Evolutionary conservation across 2,113 vertebrate genomes (phyloP).

Genomic region (Xiphophorus couchianus): DNA sequence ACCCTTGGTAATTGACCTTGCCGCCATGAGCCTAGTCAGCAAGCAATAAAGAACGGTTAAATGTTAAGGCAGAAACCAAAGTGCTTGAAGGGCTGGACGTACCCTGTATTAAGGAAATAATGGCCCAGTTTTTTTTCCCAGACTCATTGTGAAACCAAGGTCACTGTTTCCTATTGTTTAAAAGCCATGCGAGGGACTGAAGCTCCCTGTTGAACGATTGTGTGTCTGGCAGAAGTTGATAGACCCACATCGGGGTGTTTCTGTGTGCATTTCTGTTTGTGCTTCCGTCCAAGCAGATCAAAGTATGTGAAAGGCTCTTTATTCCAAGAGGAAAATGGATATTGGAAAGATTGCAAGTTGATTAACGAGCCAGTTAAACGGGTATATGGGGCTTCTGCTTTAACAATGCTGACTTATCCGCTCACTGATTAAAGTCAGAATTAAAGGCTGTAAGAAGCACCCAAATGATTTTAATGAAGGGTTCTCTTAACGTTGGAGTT

Average conservation of each 20-base stretch:
- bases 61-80: conserved; percentile 76
- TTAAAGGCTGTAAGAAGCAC: conserved; percentile 52
- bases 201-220: conserved; percentile 58
- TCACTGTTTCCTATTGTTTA: conserved; percentile 78
- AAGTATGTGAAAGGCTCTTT: conserved; percentile 49
- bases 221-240: conserved; percentile 7
- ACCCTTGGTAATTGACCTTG: conserved; percentile 80
- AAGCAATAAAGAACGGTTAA: conserved; percentile 80
- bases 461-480: conserved; percentile 52
- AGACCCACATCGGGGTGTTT: neutral
- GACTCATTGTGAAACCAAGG: conserved; percentile 82
- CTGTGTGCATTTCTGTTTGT: neutral
- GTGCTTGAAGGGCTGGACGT: conserved; percentile 78
- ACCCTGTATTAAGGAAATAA: conserved; percentile 79
- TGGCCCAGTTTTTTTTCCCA: conserved; percentile 78
- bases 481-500: conserved; percentile 13
- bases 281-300: conserved; percentile 13
- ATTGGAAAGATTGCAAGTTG: conserved; percentile 64
- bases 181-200: conserved; percentile 74
- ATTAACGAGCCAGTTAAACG: conserved; percentile 66
- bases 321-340: conserved; percentile 53
- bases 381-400: conserved; percentile 68
- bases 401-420: conserved; percentile 67
- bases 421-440: conserved; percentile 68
- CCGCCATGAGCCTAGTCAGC: conserved; percentile 73